Base-by-base conservation (phyloP, 2,113 vertebrate genomes). In the Spizaetus ornatus region DNA sequence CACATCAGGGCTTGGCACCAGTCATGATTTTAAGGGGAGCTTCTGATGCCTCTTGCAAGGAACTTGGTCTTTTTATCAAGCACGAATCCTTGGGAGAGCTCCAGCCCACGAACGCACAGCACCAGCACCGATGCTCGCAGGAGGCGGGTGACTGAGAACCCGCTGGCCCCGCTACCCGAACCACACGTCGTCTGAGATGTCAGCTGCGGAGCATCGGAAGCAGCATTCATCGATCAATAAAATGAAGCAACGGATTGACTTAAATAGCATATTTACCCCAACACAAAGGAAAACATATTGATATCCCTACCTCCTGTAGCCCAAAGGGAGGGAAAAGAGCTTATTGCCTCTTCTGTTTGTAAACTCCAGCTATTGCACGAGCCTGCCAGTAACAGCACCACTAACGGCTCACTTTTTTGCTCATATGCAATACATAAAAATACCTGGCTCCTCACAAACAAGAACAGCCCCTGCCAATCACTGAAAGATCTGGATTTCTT, bases 21-120 rank as follows among this genome's bases (percentile, higher is more conserved):
- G 7, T 3, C 10, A 3, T 2, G 9, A 3, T 17, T 40, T 71
- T 20, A 77, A 38, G 10, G 17, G n/a, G 18, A 32, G 7, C 16
- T 20, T 26, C 53, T 7, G 2, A 10, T 19, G 45, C 34, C 53
- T 47, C 31, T 18, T 19, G 31, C 22, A 42, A 62, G 63, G 32
- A 76, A 6, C n/a, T 4, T 5, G 3, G 8, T 14, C 23, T 11
- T 36, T 58, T 42, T 10, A 19, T 5, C 58, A 36, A 34, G 50
- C 42, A 38, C n/a, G 18, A 50, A 26, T 0, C 1, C 42, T 23
- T 6, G 48, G 56, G 13, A 31, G 36, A 43, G 42, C 42, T 26
- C 10, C 0, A 11, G 29, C 27, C 16, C 38, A 2, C 1, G 4
- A 2, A 27, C 3, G 8, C 17, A 2, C 4, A 7, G 17, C 25